phyloP scores from a whole-genome alignment of 2,888 invertebrate species.

The Meteorus colon region DNA sequence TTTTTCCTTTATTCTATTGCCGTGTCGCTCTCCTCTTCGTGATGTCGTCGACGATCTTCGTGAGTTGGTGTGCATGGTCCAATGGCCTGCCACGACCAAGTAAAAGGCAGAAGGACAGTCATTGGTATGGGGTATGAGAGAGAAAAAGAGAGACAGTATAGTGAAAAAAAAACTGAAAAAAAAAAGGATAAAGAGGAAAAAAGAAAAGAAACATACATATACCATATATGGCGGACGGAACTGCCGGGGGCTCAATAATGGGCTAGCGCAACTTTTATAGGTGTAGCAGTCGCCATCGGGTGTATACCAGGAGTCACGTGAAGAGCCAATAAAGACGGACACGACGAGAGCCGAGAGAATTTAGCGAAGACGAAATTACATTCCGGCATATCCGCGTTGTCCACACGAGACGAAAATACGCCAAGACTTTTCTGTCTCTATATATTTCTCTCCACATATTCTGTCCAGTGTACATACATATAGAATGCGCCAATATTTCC shows the following conservation, averaged over 20 bases:
- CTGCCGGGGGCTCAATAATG: constrained; percentile 63
- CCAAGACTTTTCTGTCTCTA: constrained; percentile 4
- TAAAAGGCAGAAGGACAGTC: constrained; percentile 8
- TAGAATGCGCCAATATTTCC: neutral
- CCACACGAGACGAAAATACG: constrained; percentile 37
- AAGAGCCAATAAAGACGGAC: constrained; percentile 64
- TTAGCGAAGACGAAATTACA: constrained; percentile 70
- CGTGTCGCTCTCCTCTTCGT: constrained; percentile 24
- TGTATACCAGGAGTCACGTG: constrained; percentile 40
- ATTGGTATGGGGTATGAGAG: neutral
- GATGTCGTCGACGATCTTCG: constrained; percentile 39
- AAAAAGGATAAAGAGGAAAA: constrained; percentile 30
- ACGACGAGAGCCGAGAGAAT: constrained; percentile 57
- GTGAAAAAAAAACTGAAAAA: constrained; percentile 1
- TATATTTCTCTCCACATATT: neutral
- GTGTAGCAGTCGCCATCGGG: constrained; percentile 61
- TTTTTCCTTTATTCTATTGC: neutral
- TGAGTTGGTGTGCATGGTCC: constrained; percentile 27
- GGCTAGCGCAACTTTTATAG: constrained; percentile 66
- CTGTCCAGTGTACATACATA: neutral
- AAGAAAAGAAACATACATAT: constrained; percentile 27
- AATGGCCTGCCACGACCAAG: constrained; percentile 29
- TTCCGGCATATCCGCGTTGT: constrained; percentile 65
- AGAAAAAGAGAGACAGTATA: neutral
- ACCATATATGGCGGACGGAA: constrained; percentile 45